These are phyloP conservation scores for Allacma fusca DNA, from an alignment of 2,888 invertebrate genomes.

Conservation along the genomic window DNA sequence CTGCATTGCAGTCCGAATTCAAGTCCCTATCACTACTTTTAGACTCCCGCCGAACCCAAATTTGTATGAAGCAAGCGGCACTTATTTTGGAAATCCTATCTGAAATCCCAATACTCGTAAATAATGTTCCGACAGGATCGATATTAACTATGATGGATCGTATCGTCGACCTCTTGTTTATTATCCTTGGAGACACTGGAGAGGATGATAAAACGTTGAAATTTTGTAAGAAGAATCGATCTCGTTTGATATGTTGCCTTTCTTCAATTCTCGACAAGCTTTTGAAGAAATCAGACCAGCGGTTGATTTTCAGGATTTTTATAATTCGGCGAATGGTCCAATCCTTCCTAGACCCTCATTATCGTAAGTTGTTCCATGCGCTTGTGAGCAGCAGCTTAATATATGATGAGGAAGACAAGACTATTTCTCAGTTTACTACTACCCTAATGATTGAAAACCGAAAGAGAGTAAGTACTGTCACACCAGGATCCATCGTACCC, in stretches of 20 bases:
- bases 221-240: background rate
- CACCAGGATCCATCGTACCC: slow-evolving; percentile 2
- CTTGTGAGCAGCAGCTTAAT: background rate
- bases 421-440: background rate
- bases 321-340: slow-evolving; percentile 6
- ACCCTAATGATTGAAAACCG: slow-evolving; percentile 13
- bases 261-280: slow-evolving; percentile 2
- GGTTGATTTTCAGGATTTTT: slow-evolving; percentile 1
- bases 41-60: slow-evolving; percentile 50
- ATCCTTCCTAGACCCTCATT: slow-evolving; percentile 1
- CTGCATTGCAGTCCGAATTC: slow-evolving; percentile 53
- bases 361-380: background rate
- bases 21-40: slow-evolving; percentile 47
- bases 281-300: background rate
- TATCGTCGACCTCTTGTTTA: slow-evolving; percentile 55
- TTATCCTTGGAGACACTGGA: slow-evolving; percentile 47
- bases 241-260: background rate
- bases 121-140: slow-evolving; percentile 52
- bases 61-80: slow-evolving; percentile 52
- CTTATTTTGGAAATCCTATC: slow-evolving; percentile 55
- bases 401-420: background rate
- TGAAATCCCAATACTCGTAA: slow-evolving; percentile 25
- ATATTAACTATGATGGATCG: slow-evolving; percentile 53
- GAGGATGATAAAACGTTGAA: background rate
- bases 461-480: slow-evolving; percentile 6